Evolutionary conservation across 2,797 vertebrate species (phyloP).

Genomic region (Gymnopithys bicolor): DNA sequence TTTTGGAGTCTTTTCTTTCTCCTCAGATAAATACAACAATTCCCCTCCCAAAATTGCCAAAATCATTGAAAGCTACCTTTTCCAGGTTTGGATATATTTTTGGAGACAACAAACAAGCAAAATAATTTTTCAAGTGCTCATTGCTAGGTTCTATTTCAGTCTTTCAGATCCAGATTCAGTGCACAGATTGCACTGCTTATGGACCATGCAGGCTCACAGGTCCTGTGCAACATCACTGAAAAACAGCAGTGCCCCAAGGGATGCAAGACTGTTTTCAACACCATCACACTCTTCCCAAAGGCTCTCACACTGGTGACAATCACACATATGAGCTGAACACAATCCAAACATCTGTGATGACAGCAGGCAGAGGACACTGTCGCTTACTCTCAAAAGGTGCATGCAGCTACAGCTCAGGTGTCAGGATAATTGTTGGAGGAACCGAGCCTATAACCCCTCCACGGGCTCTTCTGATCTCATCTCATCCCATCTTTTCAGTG

Average conservation of each 20-base stretch:
- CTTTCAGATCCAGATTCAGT: not conserved
- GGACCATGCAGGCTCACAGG: not conserved
- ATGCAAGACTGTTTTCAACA: not conserved
- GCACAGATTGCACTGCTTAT: not conserved
- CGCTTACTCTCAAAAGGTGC: not conserved
- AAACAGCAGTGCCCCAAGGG: not conserved
- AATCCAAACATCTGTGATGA: not conserved
- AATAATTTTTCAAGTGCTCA: not conserved
- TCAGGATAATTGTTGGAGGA: not conserved
- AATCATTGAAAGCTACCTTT: not conserved
- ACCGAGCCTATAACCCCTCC: not conserved
- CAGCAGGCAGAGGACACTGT: not conserved
- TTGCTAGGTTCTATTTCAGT: not conserved
- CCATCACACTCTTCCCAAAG: not conserved
- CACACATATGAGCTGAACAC: not conserved
- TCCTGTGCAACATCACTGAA: not conserved
- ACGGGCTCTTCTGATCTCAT: not conserved
- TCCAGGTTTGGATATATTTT: not conserved
- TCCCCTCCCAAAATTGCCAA: not conserved
- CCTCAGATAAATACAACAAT: not conserved
- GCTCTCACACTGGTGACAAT: not conserved
- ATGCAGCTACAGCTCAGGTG: not conserved
- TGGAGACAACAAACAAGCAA: accelerated
- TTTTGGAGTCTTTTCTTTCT: not conserved
- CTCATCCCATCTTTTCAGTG: not conserved